These are phyloP conservation scores for Porphyrio hochstetteri DNA, from an alignment of 2,113 vertebrate genomes.

Conservation along the genomic window DNA sequence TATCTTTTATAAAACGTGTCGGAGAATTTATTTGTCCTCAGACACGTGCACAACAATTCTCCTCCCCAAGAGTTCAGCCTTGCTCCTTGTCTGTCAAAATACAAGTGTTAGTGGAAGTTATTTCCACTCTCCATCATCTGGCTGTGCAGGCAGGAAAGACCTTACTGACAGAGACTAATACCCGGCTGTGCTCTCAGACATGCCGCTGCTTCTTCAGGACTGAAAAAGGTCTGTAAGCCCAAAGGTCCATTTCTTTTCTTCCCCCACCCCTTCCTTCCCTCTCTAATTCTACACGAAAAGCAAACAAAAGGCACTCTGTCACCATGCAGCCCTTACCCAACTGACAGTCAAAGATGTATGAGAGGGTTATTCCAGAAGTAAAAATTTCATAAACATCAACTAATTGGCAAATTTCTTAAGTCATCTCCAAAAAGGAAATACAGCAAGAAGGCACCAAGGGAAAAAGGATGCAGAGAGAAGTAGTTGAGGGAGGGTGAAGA, in stretches of 20 bases:
- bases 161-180: background rate
- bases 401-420: background rate
- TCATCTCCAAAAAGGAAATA: background rate
- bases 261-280: background rate
- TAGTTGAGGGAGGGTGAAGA: background rate
- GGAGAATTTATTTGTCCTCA: background rate
- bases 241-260: background rate
- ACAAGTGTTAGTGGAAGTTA: background rate
- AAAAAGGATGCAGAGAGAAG: background rate
- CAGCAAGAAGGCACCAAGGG: background rate
- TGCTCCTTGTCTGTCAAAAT: slow-evolving; percentile 25
- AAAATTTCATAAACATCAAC: background rate
- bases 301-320: background rate
- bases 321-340: background rate
- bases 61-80: background rate
- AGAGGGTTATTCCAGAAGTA: background rate
- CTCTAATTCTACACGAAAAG: background rate
- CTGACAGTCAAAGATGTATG: background rate
- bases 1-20: background rate
- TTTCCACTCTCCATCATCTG: background rate
- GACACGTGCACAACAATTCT: background rate
- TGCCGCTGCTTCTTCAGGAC: background rate
- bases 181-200: background rate
- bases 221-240: background rate
- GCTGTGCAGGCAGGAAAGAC: background rate